phyloP scores from a whole-genome alignment of 2,113 vertebrate genomes.

The Aramus guarauna region DNA sequence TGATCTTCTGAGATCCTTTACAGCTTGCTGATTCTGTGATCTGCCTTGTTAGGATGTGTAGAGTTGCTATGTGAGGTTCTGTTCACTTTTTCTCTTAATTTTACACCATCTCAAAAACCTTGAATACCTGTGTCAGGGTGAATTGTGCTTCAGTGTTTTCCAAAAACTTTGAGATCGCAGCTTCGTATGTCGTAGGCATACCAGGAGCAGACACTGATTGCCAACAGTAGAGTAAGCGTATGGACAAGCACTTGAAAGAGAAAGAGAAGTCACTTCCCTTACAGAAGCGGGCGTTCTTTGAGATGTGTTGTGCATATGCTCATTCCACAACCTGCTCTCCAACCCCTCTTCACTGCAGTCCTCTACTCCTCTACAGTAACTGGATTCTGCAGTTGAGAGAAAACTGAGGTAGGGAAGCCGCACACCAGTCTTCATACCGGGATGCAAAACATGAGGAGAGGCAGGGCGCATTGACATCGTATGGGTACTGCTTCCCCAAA shows the following conservation, averaged over 20 bases:
- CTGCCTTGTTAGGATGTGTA: neutral
- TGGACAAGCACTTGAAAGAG: neutral
- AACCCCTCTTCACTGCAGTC: slow-evolving; percentile 64
- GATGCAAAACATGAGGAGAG: slow-evolving; percentile 51
- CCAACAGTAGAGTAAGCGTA: neutral
- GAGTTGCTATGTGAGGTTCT: neutral
- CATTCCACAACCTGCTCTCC: slow-evolving; percentile 52
- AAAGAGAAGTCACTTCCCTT: slow-evolving; percentile 48
- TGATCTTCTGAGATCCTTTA: neutral
- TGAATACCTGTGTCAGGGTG: neutral
- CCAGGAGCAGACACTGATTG: neutral
- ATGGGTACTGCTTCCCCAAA: slow-evolving; percentile 45
- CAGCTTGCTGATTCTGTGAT: neutral
- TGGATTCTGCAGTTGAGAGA: slow-evolving; percentile 62
- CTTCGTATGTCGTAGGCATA: neutral
- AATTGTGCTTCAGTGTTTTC: neutral
- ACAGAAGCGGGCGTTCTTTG: slow-evolving; percentile 32
- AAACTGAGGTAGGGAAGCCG: slow-evolving; percentile 49
- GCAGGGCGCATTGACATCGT: slow-evolving; percentile 18
- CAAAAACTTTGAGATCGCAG: neutral
- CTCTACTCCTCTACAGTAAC: slow-evolving; percentile 63
- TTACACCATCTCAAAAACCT: neutral
- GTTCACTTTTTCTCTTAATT: neutral
- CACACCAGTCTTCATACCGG: slow-evolving; percentile 4
- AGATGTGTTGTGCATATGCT: slow-evolving; percentile 59